Evolutionary conservation across 2,113 vertebrate genomes (phyloP), one percentile per base, ranked within the genome.

Genomic region (Hoplias malabaricus): DNA sequence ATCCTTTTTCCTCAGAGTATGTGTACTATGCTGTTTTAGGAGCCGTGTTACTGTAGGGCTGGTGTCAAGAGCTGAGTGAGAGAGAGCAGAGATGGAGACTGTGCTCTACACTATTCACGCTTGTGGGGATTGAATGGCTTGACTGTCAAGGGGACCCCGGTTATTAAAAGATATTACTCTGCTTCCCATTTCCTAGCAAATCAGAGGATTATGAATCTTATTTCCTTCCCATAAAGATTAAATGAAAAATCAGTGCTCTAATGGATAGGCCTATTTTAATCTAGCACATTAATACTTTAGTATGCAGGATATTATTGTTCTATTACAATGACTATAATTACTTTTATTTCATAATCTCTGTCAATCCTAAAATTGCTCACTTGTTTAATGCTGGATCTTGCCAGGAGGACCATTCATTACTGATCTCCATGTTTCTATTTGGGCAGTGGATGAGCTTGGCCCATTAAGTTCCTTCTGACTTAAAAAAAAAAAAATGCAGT

Each of bases 291-390:
- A 93, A 94, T 92, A 91, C 86, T 93, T 94, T 90, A 94, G 89
- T 89, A 87, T 89, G 87, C 93, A 93, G 93, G 93, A 94, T 92
- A 94, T 94, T 93, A 94, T 93, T 93, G 92, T 94, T 93, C 93
- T 90, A 87, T 92, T 89, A 88, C 90, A 90, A 93, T 89, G 90
- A 91, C 91, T 90, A 87, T 93, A 93, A 94, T 93, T 93, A 93
- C 89, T 92, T 93, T 90, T 90, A 91, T 92, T 94, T 91, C 92
- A 93, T 94, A 92, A 92, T 93, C 87, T 93, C 86, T 89, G 90
- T 91, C 92, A 91, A 89, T 91, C 89, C 86, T 82, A 79, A 90
- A 91, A 92, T 90, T 91, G 91, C 85, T 89, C 90, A 90, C 89
- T 91, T 91, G 85, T 84, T 88, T 87, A 87, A 83, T 85, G 83